These are phyloP conservation scores for Acrobasis consociella DNA, from an alignment of 2,888 invertebrate genomes.

Conservation along the genomic window DNA sequence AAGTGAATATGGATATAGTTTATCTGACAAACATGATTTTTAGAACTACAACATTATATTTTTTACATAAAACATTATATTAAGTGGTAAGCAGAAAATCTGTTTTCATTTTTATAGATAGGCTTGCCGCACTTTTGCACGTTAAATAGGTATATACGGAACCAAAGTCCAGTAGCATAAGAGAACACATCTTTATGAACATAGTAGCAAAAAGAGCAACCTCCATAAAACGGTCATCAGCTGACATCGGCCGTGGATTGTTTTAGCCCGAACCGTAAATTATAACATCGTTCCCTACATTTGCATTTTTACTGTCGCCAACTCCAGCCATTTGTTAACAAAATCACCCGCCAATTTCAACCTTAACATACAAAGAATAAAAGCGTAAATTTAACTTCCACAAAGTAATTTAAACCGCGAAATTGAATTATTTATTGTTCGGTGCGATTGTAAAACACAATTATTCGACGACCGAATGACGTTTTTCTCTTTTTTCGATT, in stretches of 20 bases:
- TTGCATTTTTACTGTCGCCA: conserved; percentile 80
- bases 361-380: conserved; percentile 19
- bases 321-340: conserved; percentile 34
- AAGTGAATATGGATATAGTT: too few relatives aligned
- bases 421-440: conserved; percentile 79
- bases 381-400: conserved; percentile 43
- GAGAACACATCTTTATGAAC: conserved; percentile 33
- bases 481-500: conserved; percentile 48
- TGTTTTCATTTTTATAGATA: too few relatives aligned
- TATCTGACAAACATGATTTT: too few relatives aligned
- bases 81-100: too few relatives aligned
- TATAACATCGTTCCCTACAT: conserved; percentile 68
- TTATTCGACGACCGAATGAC: conserved; percentile 56
- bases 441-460: conserved; percentile 65
- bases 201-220: conserved; percentile 46
- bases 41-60: too few relatives aligned
- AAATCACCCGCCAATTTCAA: conserved; percentile 21
- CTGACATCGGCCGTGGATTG: conserved; percentile 47
- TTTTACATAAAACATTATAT: too few relatives aligned
- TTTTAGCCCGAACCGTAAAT: conserved; percentile 63
- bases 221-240: conserved; percentile 49
- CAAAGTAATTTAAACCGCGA: conserved; percentile 71
- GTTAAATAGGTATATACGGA: not conserved
- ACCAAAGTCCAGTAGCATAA: not conserved
- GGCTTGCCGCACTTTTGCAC: not conserved